Evolutionary conservation across 2,888 invertebrate species (phyloP).

Genomic region (Cephus nigrinus): DNA sequence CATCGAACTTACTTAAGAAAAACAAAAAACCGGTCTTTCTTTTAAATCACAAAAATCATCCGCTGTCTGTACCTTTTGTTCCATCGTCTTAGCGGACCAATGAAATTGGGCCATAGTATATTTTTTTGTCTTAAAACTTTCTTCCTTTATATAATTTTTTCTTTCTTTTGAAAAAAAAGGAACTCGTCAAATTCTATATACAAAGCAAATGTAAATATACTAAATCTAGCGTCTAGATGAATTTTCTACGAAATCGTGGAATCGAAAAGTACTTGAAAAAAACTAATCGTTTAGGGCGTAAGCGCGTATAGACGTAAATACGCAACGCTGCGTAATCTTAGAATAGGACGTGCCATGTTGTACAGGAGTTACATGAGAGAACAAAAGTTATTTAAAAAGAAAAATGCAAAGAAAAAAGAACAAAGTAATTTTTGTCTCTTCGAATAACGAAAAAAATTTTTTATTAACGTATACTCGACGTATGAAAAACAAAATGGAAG

Average conservation of each 20-base stretch:
- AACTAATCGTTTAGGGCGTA: slow-evolving; percentile 16
- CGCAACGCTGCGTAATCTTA: slow-evolving; percentile 42
- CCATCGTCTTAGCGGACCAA: slow-evolving; percentile 47
- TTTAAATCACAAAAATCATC: no score
- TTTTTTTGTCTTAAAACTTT: slow-evolving; percentile 10
- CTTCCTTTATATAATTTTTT: not conserved
- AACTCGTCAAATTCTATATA: slow-evolving; percentile 19
- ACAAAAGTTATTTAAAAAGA: slow-evolving; percentile 26
- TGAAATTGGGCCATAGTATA: slow-evolving; percentile 48
- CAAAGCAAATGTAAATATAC: slow-evolving; percentile 48
- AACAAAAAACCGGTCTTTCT: not conserved
- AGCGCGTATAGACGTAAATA: slow-evolving; percentile 1
- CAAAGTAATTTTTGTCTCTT: slow-evolving; percentile 27
- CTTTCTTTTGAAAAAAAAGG: not conserved
- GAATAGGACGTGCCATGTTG: slow-evolving; percentile 64
- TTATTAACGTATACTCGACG: no score
- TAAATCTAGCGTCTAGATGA: slow-evolving; percentile 32
- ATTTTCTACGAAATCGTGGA: slow-evolving; percentile 38
- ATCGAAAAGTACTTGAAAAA: slow-evolving; percentile 49
- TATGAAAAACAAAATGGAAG: no score
- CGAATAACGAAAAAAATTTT: slow-evolving; percentile 14
- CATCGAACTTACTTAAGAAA: no score
- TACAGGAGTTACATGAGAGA: slow-evolving; percentile 42
- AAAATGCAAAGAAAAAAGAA: slow-evolving; percentile 21
- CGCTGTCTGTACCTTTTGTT: no score